phyloP scores from a whole-genome alignment of 2,113 vertebrate species.

The Podarcis muralis region DNA sequence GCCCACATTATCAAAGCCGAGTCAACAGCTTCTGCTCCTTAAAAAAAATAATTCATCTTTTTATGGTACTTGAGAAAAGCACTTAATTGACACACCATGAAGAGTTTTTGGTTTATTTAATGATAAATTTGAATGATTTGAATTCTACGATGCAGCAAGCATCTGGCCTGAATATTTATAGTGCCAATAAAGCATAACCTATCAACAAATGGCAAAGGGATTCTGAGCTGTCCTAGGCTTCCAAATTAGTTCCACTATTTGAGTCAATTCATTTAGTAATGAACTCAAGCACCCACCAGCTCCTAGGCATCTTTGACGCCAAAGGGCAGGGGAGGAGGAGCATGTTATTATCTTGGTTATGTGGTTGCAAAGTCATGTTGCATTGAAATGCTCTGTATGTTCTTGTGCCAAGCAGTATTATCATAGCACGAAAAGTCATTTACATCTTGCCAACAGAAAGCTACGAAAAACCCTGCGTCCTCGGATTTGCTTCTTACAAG shows the following conservation, averaged over 20 bases:
- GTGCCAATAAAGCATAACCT: constrained; percentile 20
- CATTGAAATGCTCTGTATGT: constrained; percentile 1
- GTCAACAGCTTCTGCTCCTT: background rate
- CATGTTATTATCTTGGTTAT: constrained; percentile 22
- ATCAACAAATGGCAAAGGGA: background rate
- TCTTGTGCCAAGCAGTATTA: constrained; percentile 14
- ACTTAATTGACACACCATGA: background rate
- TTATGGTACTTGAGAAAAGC: background rate
- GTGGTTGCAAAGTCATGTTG: constrained; percentile 4
- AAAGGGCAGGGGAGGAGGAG: background rate
- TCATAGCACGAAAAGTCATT: background rate
- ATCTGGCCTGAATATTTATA: constrained; percentile 1
- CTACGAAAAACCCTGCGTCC: background rate
- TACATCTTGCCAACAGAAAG: constrained; percentile 6
- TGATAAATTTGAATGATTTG: background rate
- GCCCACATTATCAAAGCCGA: background rate
- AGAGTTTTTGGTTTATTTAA: background rate
- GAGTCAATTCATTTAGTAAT: background rate
- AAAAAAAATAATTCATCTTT: background rate
- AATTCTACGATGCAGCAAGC: background rate
- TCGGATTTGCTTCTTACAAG: background rate
- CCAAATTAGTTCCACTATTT: constrained; percentile 21
- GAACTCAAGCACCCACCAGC: background rate
- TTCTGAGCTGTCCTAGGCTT: constrained; percentile 2
- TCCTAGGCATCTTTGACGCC: background rate